Evolutionary conservation across 2,797 vertebrate species (phyloP), one percentile per base, ranked within the genome.

Genomic region (Diceros bicornis): DNA sequence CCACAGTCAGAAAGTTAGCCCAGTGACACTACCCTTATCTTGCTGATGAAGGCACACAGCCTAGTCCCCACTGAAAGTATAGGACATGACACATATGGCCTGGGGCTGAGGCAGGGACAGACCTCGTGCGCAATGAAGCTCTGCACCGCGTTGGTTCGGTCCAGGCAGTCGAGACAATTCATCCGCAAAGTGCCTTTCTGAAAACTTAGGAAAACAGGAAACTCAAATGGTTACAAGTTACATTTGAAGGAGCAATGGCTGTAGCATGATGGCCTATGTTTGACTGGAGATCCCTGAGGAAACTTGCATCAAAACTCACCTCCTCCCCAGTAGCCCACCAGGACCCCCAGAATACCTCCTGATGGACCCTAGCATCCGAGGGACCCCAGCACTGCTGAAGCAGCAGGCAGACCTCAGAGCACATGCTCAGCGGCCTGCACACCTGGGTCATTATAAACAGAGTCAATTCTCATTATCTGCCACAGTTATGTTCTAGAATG

Each of bases 131-230:
- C 99, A 41, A 99, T 89, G 94, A 99, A 99, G 96, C 98, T 97
- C 98, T 99, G 99, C 62, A 99, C 98, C 0, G 97, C 97, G 89
- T 99, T 99, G 89, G 99, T 99, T 89, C 99, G 98, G 98, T 98
- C 97, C 97, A 99, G 97, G 97, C 99, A 99, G 98, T 99, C 99
- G n/a, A 99, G 98, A 89, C 99, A 99, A 97, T 99, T 99, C 95
- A 98, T 98, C 95, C 99, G 98, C 98, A 99, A 97, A 50, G 98
- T 98, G 94, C 99, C 99, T 44, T 98, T 98, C 98, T 99, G 99
- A n/a, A 98, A 98, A 96, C 99, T 99, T 97, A 27, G 66, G 72
- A 18, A 6, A 72, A 57, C 16, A 13, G 61, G 32, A 64, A 59
- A 82, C 0, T 23, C 6, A 0, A 12, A 11, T 1, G 27, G 78